Conservation (phyloP, 2,797 vertebrate species). For the Tangara arthus region DNA sequence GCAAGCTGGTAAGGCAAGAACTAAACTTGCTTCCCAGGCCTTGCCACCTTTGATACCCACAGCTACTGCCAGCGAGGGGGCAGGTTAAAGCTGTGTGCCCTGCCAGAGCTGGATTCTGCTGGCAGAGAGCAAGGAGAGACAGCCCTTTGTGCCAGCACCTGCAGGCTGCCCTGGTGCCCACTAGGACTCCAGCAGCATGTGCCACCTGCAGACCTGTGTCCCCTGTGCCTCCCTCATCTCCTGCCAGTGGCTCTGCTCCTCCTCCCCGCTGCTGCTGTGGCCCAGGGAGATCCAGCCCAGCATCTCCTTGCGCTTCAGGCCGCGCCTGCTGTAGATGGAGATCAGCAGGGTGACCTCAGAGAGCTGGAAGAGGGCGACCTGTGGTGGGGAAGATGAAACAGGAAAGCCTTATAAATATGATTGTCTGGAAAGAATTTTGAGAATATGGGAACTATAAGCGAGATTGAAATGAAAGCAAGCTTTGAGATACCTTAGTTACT, state of each 20-base stretch:
- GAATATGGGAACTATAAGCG: too few relatives aligned
- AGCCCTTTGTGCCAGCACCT: background rate
- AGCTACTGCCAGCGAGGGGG: background rate
- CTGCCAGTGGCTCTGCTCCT: constrained; percentile 92
- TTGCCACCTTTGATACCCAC: background rate
- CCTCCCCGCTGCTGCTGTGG: constrained; percentile 91
- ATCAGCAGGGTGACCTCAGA: constrained; percentile 93
- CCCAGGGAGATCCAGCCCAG: constrained; percentile 94
- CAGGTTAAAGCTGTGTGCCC: background rate
- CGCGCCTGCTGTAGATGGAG: constrained; percentile 89
- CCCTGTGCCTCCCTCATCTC: constrained; percentile 90
- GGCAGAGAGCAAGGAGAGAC: background rate
- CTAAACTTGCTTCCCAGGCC: background rate
- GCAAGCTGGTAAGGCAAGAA: background rate
- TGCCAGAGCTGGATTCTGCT: background rate
- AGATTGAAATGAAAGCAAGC: too few relatives aligned
- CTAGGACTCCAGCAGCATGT: constrained; percentile 89
- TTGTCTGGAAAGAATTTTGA: too few relatives aligned
- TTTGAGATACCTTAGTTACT: too few relatives aligned
- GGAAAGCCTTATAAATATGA: too few relatives aligned
- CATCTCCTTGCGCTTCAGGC: constrained; percentile 98
- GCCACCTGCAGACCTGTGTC: constrained; percentile 93
- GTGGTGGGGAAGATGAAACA: too few relatives aligned
- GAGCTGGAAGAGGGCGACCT: constrained; percentile 90
- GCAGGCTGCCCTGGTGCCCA: background rate